A percentile compares a stretch with the other conserved stretches of the same genome.
Evolutionary conservation across 2,888 invertebrate species (phyloP).

Genomic region (Stramonita haemastoma): DNA sequence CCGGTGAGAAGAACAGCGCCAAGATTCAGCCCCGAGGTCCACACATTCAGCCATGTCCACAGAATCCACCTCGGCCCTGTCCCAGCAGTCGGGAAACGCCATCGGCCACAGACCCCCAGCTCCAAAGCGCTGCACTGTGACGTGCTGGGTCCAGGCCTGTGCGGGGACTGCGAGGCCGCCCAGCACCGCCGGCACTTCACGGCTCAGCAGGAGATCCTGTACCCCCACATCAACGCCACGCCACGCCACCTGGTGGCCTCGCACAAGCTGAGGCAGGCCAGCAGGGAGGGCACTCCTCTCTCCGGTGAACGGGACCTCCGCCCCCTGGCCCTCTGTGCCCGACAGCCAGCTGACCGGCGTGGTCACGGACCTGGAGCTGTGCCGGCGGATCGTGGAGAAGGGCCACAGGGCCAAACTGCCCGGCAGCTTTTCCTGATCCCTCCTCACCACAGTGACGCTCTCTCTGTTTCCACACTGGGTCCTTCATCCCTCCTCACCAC

Average conservation of each 20-base stretch:
- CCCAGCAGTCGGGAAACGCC: neutral
- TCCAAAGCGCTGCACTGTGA: constrained; percentile 35
- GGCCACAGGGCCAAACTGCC: constrained; percentile 31
- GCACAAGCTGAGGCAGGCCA: neutral
- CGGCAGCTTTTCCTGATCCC: neutral
- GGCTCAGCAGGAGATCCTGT: constrained; percentile 32
- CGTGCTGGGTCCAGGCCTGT: constrained; percentile 34
- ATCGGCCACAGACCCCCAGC: neutral
- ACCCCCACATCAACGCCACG: constrained; percentile 36
- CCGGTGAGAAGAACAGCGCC: neutral
- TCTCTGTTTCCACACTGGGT: no score
- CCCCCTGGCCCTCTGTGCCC: neutral
- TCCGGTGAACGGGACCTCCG: neutral
- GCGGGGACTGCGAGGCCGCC: constrained; percentile 33
- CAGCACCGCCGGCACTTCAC: constrained; percentile 36
- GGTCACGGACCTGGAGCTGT: constrained; percentile 33
- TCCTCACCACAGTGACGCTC: no score
- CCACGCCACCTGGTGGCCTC: constrained; percentile 39
- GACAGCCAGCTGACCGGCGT: neutral
- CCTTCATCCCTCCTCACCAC: no score
- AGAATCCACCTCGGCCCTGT: neutral
- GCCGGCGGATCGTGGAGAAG: constrained; percentile 20
- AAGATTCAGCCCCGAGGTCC: neutral
- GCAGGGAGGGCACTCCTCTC: neutral
- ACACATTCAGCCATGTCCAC: neutral